A percentile compares a stretch with the other conserved stretches of the same genome.
phyloP scores from a whole-genome alignment of 1,140 invertebrate species.

The Colletes latitarsis region DNA sequence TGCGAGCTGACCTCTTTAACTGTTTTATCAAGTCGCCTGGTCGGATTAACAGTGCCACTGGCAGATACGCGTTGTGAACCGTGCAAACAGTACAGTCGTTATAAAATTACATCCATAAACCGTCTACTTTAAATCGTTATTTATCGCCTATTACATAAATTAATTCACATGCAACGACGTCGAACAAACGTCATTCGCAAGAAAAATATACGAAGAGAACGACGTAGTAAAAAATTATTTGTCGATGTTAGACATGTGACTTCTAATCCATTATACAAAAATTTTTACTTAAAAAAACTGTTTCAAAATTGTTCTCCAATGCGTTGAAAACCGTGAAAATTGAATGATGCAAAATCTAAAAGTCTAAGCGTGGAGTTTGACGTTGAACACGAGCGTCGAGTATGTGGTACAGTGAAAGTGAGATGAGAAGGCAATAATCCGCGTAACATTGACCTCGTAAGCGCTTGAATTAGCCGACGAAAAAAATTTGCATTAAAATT shows the following conservation, averaged over 20 bases:
- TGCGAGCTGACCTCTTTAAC: conserved; percentile 48
- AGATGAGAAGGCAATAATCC: conserved; percentile 15
- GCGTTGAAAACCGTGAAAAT: too few species aligned
- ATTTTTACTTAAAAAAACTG: neutral
- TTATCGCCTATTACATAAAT: neutral
- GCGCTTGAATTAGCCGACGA: neutral
- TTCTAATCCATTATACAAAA: too few species aligned
- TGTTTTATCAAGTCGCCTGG: conserved; percentile 44
- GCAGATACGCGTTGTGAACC: conserved; percentile 29
- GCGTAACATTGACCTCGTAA: conserved; percentile 32
- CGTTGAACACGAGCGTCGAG: neutral
- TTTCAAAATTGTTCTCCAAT: neutral
- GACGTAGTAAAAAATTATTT: neutral
- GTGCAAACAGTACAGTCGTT: conserved; percentile 6
- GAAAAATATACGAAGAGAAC: too few species aligned
- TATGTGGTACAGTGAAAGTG: conserved; percentile 20
- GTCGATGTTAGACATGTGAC: too few species aligned
- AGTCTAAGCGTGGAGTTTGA: neutral
- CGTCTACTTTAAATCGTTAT: neutral
- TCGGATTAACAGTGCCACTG: conserved; percentile 16
- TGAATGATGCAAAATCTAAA: neutral
- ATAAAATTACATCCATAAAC: neutral
- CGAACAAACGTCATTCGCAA: too few species aligned
- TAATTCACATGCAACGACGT: too few species aligned
- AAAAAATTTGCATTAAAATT: conserved; percentile 4